Evolutionary conservation across 23 tunicate genomes (phyloP).

Genomic region (Botrylloides violaceus): DNA sequence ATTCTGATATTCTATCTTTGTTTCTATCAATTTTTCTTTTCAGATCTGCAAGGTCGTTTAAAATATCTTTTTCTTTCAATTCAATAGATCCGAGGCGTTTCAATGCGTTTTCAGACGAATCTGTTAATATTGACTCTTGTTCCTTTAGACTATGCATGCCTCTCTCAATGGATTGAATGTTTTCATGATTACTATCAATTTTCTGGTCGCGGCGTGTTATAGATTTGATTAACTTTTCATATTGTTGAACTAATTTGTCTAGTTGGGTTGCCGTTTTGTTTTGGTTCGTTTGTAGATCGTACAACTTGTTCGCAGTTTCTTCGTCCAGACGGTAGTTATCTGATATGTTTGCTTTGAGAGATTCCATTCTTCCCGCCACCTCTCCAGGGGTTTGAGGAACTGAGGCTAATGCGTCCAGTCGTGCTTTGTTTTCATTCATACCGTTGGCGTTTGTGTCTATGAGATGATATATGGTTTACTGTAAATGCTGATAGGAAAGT

Average conservation of each 20-base stretch:
- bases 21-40: background rate
- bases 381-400: background rate
- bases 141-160: background rate
- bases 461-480: background rate
- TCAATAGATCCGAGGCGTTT: background rate
- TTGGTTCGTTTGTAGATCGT: background rate
- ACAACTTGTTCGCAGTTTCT: background rate
- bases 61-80: background rate
- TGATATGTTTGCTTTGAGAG: background rate
- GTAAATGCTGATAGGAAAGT: background rate
- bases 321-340: background rate
- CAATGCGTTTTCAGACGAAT: background rate
- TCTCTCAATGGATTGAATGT: background rate
- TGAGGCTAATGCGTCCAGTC: background rate
- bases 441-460: background rate
- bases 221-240: background rate
- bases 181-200: background rate
- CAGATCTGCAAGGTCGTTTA: background rate
- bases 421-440: background rate
- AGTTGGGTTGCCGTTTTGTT: background rate
- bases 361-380: background rate
- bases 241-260: background rate
- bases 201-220: background rate
- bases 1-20: background rate
- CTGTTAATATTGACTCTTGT: background rate